Base-by-base conservation (phyloP, 2,888 invertebrate genomes). In the Pherbina coryleti region DNA sequence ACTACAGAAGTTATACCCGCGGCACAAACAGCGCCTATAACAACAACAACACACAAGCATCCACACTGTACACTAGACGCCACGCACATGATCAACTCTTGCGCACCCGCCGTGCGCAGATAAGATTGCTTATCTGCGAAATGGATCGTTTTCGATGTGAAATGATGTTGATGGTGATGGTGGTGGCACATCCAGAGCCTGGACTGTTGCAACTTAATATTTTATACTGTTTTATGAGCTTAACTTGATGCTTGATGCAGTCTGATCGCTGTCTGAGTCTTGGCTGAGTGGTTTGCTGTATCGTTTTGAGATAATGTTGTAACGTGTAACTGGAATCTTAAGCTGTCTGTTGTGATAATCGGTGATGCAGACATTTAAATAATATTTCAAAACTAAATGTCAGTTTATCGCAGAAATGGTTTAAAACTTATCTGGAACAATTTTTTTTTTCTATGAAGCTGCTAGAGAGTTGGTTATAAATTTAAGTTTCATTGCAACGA, bases 181-280 rank as follows among this genome's bases (percentile, higher is more conserved):
- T 88, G 87, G 88, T 88, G 88, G 88, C 87, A 87, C 85, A 85
- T 85, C 85, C 84, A 84, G n/a, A n/a, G 84, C 85, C 86, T 88
- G 87, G 44, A 85, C 87, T 84, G n/a, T n/a, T n/a, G 86, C 87
- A 83, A 86, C 85, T 87, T 82, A 84, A 87, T 87, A 88, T 84
- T 86, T 87, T 86, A 85, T 84, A 79, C 78, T 71, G 67, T 79
- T 81, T 81, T 80, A 79, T 79, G 78, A 70, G 72, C 75, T 44
- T 57, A 25, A 14, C 51, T 25, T 22, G 37, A 37, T 19, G 57
- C n/a, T 34, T 34, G 28, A 51, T 19, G 57, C 11, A n/a, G 51
- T 9, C 19, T 9, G 51, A 37, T 22, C 11, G n/a, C 37, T 25
- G 4, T 17, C 34, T 31, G 19, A 2, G 53, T 49, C 31, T 25